Conservation (phyloP, 2,888 invertebrate genomes). For the Tineola bisselliella region DNA sequence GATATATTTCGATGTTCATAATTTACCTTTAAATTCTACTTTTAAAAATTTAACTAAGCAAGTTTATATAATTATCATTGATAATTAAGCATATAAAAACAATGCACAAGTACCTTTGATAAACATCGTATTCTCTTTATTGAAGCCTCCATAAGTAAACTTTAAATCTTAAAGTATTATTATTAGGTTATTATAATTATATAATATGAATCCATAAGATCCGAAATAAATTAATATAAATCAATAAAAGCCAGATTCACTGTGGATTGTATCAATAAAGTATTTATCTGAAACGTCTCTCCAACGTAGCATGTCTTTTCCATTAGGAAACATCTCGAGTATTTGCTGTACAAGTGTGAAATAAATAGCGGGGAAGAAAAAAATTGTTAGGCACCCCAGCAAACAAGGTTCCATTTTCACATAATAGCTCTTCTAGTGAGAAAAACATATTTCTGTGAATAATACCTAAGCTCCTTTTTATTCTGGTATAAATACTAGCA, state of each 20-base stretch:
- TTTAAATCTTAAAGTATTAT: too few relatives aligned
- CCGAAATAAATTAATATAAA: neutral
- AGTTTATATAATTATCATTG: neutral
- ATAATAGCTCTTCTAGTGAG: too few relatives aligned
- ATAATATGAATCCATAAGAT: too few relatives aligned
- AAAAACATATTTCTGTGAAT: too few relatives aligned
- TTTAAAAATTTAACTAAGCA: neutral
- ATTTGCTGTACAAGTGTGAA: slow-evolving; percentile 58
- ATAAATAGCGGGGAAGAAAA: slow-evolving; percentile 39
- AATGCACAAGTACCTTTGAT: too few relatives aligned
- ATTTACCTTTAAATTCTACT: neutral
- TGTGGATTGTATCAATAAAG: slow-evolving; percentile 53
- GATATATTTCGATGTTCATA: too few relatives aligned
- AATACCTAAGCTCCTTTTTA: too few relatives aligned
- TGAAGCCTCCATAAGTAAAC: too few relatives aligned
- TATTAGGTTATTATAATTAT: too few relatives aligned
- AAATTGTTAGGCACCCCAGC: neutral
- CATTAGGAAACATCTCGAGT: slow-evolving; percentile 61
- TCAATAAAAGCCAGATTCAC: neutral
- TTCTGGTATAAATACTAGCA: too few relatives aligned
- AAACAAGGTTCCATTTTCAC: neutral
- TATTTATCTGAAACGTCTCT: slow-evolving; percentile 54
- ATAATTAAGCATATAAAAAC: too few relatives aligned
- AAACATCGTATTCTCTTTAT: too few relatives aligned
- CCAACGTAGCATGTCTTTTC: slow-evolving; percentile 62